A percentile compares a stretch with the other conserved stretches of the same genome.
Conservation (phyloP, 2,113 vertebrate genomes). For the Mus pahari region DNA sequence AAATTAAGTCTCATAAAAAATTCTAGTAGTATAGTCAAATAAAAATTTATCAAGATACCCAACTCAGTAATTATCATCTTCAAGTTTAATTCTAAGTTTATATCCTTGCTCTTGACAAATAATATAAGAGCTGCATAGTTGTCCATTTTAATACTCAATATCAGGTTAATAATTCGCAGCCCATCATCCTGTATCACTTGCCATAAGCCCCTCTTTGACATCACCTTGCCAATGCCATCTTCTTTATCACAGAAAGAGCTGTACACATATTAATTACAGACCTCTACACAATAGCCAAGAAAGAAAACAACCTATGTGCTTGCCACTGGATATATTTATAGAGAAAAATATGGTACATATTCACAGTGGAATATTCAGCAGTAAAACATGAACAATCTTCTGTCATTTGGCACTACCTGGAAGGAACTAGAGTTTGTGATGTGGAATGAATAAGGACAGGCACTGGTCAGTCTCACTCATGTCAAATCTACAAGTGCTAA, state of each 20-base stretch:
- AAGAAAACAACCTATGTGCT: neutral
- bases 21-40: neutral
- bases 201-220: neutral
- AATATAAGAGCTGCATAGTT: neutral
- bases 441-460: neutral
- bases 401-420: neutral
- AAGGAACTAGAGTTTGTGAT: neutral
- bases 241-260: neutral
- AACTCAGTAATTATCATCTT: constrained; percentile 28
- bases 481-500: neutral
- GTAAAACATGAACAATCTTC: neutral
- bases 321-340: neutral
- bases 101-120: neutral
- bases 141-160: neutral
- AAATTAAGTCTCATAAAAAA: neutral
- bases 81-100: neutral
- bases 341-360: neutral
- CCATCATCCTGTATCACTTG: neutral
- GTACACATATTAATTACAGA: neutral
- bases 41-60: neutral
- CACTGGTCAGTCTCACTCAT: neutral
- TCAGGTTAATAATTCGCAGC: neutral
- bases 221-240: neutral
- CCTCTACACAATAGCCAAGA: neutral
- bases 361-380: neutral